These are phyloP conservation scores for Albula goreensis DNA, from an alignment of 2,113 vertebrate species.

Conservation along the genomic window DNA sequence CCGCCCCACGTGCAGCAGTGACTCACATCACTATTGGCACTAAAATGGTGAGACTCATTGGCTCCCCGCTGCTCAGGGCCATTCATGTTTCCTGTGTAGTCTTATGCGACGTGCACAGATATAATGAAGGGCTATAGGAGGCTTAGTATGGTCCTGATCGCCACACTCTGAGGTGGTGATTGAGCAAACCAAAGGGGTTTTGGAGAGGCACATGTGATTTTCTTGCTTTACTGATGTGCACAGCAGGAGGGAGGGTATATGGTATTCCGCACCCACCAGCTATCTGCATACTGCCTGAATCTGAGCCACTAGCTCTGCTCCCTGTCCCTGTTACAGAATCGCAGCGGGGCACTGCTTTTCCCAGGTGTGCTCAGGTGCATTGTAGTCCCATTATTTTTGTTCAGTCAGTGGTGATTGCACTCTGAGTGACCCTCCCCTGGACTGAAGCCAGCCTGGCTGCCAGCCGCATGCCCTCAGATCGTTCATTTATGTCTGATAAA, in stretches of 20 bases:
- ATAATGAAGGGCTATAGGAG: neutral
- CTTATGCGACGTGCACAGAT: too few species aligned
- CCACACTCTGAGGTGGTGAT: neutral
- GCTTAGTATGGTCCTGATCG: neutral
- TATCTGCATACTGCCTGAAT: too few species aligned
- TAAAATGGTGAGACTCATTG: neutral
- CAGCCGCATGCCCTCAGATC: neutral
- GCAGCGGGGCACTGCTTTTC: neutral
- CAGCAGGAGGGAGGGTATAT: too few species aligned
- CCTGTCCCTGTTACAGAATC: neutral
- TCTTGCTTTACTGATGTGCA: neutral
- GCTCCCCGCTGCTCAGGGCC: neutral
- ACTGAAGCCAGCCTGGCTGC: neutral
- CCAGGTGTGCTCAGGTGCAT: neutral
- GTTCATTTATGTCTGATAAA: slow-evolving; percentile 19
- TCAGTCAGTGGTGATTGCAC: neutral
- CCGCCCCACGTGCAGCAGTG: neutral
- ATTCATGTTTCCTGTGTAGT: neutral
- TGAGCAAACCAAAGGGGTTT: neutral
- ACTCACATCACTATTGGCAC: neutral
- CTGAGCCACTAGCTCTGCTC: too few species aligned
- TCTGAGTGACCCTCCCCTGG: neutral
- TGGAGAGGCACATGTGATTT: neutral
- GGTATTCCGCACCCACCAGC: too few species aligned
- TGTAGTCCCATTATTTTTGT: neutral